Base-by-base conservation (phyloP, 2,113 vertebrate genomes). In the Sialia sialis region DNA sequence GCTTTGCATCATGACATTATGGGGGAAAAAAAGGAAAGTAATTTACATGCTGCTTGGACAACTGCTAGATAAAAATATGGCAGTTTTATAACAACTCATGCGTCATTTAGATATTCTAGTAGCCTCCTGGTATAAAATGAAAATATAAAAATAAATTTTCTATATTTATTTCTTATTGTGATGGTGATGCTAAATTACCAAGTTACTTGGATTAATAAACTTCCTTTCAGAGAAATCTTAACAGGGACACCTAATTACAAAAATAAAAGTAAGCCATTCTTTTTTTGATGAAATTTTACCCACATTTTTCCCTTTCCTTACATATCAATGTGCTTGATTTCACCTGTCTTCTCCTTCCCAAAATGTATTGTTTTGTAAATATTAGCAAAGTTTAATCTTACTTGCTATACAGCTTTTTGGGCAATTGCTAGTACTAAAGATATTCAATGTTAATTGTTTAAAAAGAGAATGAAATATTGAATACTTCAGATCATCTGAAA, bases 61-160 rank as follows among this genome's bases (percentile, higher is more conserved):
- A 82, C 70, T 96, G 86, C 75, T 95, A 72, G 89, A 92, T 94
- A 93, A 93, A 95, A 96, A 84, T 93, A 89, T 44, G 91, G 72
- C 63, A 56, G 79, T 95, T 95, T 85, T 90, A n/a, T 95, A 93
- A 90, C 83, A 92, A 83, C 83, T 76, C 41, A 29, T 93, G 85
- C 60, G 18, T 90, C 80, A 92, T 76, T 72, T 93, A 68, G 75
- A 82, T 95, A 58, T 95, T 88, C 67, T 76, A 85, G 91, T 87
- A 93, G 38, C 75, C 79, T 92, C 36, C 85, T 78, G 63, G 30
- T 92, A 56, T 52, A 75, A 90, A 93, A 85, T 44, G 41, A 88
- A 92, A 92, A 75, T 66, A 82, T 9, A 79, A 90, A 95, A 82
- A 92, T 72, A 93, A 90, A 27, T 63, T 63, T 89, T 68, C 79